Evolutionary conservation across 2,113 vertebrate genomes (phyloP).

Genomic region (Ceyx cyanopectus): DNA sequence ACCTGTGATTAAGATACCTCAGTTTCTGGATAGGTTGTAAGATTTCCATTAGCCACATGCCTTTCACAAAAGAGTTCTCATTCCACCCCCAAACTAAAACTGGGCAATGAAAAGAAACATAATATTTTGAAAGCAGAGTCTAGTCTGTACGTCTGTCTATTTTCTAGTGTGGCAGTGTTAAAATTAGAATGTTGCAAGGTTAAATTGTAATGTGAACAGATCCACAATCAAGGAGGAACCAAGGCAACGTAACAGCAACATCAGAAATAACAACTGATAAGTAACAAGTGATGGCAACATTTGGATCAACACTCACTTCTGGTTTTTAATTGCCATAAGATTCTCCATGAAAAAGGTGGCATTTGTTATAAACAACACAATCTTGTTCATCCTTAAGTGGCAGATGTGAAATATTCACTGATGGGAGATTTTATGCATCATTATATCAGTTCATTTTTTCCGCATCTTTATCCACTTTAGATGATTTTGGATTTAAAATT

Average conservation of each 20-base stretch:
- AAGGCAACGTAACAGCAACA: conserved; percentile 18
- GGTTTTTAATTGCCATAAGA: background rate
- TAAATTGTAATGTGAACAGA: conserved; percentile 18
- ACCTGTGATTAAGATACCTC: background rate
- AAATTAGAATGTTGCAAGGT: conserved; percentile 58
- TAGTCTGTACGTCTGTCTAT: background rate
- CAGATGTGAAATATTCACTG: conserved; percentile 25
- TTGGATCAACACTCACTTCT: background rate
- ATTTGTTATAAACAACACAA: background rate
- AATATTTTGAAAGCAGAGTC: background rate
- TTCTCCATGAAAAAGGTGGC: conserved; percentile 9
- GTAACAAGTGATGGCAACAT: background rate
- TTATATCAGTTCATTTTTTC: conserved; percentile 6
- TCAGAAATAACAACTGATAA: conserved; percentile 1
- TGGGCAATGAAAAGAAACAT: background rate
- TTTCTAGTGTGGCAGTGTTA: background rate
- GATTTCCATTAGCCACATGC: background rate
- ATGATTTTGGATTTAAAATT: conserved; percentile 30
- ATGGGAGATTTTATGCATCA: background rate
- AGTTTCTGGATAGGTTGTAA: background rate
- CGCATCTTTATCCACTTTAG: conserved; percentile 34
- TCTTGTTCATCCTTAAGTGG: background rate
- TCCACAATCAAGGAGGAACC: conserved; percentile 18
- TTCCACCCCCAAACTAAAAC: background rate
- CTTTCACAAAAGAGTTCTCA: background rate